Conservation (phyloP, 2,113 vertebrate genomes). For the Orthonyx spaldingii region DNA sequence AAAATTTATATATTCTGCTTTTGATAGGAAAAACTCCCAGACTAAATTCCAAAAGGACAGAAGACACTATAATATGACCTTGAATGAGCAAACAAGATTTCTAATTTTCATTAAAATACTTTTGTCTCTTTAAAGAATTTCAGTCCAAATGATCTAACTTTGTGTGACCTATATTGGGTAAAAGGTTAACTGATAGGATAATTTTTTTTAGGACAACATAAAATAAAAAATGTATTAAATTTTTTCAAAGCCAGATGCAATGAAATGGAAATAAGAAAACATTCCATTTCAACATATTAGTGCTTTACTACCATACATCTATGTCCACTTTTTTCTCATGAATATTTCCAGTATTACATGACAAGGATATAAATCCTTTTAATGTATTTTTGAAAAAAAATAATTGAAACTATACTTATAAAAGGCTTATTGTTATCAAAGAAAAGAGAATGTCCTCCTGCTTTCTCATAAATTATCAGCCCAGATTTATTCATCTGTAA, state of each 20-base stretch:
- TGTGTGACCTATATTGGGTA: not conserved
- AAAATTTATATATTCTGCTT: not conserved
- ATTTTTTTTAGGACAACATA: not conserved
- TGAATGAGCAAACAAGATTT: not conserved
- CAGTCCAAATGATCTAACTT: not conserved
- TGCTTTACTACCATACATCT: not conserved
- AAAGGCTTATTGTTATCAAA: slow-evolving; percentile 54
- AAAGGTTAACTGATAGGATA: not conserved
- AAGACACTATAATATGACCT: not conserved
- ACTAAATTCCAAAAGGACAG: not conserved
- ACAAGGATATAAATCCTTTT: slow-evolving; percentile 48
- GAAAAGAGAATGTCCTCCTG: slow-evolving; percentile 43
- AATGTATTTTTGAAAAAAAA: slow-evolving; percentile 31
- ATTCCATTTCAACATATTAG: not conserved
- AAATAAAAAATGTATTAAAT: not conserved
- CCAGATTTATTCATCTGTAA: slow-evolving; percentile 64
- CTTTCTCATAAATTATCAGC: slow-evolving; percentile 65
- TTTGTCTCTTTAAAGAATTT: not conserved
- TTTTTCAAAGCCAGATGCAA: not conserved
- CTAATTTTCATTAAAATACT: not conserved
- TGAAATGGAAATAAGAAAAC: not conserved
- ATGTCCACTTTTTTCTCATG: not conserved
- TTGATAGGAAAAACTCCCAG: not conserved
- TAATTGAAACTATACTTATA: slow-evolving; percentile 48
- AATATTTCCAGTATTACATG: slow-evolving; percentile 12